Evolutionary conservation across 2,888 invertebrate species (phyloP), one percentile per base, ranked within the genome.

Genomic region (Athetis lepigone): DNA sequence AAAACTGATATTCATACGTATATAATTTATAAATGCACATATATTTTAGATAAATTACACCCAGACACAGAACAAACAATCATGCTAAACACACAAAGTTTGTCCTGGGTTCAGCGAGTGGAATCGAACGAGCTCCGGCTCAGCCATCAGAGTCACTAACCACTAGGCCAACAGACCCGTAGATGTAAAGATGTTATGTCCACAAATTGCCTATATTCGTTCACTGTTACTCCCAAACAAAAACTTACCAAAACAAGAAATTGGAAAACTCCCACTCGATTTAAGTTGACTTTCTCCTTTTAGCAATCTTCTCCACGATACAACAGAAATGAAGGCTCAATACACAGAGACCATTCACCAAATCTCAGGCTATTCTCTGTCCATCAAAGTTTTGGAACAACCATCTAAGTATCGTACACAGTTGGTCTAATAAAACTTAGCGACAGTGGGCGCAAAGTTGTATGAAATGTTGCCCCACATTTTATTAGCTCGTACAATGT

Each of bases 351-450:
- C 47, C 27, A 49, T 47, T 13, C 16, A 23, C 27, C 13, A 49
- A 61, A 72, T 72, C 61, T 39, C 39, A 21, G 42, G 19, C n/a
- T 45, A 50, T 61, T 51, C 71, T 37, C 19, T 16, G 65, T 56
- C 61, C 36, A 72, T 72, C 68, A 62, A 73, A 72, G 62, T 72
- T 70, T 40, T 18, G 2, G 40, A 72, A 71, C 50, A 27, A 18
- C 11, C 51, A 67, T 73, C 73, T 62, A 55, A 67, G 61, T 72
- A 72, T 72, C 61, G 29, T 42, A 23, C 47, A 63, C 51, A 49
- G 46, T 64, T 64, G 8, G 29, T 40, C 23, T 29, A 73, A 73
- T 72, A 73, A 67, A 72, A 72, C 67, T 72, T 72, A 46, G 49
- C 23, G 40, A 16, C 59, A 36, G 25, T 33, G 33, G 21, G 21